These are phyloP conservation scores for Callimorpha dominula DNA, from an alignment of 2,888 invertebrate species.

Conservation along the genomic window DNA sequence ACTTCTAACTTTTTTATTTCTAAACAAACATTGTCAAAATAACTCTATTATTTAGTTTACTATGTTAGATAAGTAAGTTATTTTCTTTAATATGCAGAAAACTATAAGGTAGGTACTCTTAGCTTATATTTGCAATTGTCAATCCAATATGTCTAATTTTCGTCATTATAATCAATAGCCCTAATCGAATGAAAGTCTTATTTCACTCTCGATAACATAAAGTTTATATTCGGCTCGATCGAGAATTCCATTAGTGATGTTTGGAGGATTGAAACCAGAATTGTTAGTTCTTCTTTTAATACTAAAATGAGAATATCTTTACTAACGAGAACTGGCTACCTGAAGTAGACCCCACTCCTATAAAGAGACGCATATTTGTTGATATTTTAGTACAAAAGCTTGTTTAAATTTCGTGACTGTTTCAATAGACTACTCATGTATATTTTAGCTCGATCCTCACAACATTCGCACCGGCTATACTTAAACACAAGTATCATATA, in stretches of 20 bases:
- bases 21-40: too few relatives aligned
- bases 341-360: background rate
- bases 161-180: too few relatives aligned
- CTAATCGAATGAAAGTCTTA: too few relatives aligned
- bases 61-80: too few relatives aligned
- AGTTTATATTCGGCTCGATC: background rate
- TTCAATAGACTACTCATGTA: constrained; percentile 8
- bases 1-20: too few relatives aligned
- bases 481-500: constrained; percentile 7
- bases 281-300: background rate
- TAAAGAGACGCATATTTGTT: too few relatives aligned
- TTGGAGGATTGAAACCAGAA: background rate
- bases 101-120: too few relatives aligned
- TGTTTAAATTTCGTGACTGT: constrained; percentile 11
- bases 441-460: constrained; percentile 2
- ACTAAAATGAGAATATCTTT: background rate
- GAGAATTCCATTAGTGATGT: background rate
- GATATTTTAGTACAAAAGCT: background rate
- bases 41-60: too few relatives aligned
- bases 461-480: constrained; percentile 6
- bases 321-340: background rate
- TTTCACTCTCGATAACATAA: too few relatives aligned
- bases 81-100: too few relatives aligned
- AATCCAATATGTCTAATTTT: too few relatives aligned
- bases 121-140: too few relatives aligned